Percentiles rank a stretch among this genome's conserved stretches.
Conservation (phyloP, 2,797 vertebrate genomes). For the Anabas testudineus region DNA sequence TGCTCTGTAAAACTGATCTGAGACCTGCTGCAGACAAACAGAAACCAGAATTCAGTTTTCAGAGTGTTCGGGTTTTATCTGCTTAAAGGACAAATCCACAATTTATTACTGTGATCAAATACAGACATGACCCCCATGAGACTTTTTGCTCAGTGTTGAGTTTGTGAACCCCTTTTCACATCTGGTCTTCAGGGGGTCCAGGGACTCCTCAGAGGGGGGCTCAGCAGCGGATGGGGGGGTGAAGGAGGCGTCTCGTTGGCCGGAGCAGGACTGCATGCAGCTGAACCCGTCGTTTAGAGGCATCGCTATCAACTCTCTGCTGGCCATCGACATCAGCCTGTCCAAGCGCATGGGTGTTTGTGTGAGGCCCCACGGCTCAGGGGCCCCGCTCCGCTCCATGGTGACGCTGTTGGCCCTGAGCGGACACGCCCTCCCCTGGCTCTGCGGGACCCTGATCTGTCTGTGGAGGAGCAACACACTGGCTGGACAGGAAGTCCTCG, state of each 20-base stretch:
- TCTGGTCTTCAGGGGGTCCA: constrained; percentile 37
- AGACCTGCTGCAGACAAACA: no score
- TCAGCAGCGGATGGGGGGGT: constrained; percentile 57
- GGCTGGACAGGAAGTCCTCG: constrained; percentile 93
- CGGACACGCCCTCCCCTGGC: constrained; percentile 91
- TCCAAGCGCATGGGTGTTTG: constrained; percentile 92
- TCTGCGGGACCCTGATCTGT: constrained; percentile 89
- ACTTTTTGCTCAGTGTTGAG: no score
- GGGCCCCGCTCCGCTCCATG: constrained; percentile 90
- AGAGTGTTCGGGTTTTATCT: no score
- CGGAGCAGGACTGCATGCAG: constrained; percentile 96
- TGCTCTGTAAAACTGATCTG: no score
- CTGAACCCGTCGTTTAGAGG: constrained; percentile 92
- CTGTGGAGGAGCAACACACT: constrained; percentile 91
- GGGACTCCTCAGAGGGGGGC: constrained; percentile 53
- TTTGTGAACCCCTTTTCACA: background rate
- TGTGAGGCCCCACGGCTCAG: constrained; percentile 82
- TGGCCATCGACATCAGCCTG: constrained; percentile 94
- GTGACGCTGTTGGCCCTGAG: constrained; percentile 91
- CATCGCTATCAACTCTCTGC: constrained; percentile 92
- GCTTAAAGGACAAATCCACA: no score
- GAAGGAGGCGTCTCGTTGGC: constrained; percentile 76
- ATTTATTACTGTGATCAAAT: no score
- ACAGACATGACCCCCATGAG: no score
- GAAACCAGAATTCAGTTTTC: no score